A percentile compares a stretch with the other conserved stretches of the same genome.
Conservation (phyloP, 2,797 vertebrate species). For the Champsocephalus gunnari region DNA sequence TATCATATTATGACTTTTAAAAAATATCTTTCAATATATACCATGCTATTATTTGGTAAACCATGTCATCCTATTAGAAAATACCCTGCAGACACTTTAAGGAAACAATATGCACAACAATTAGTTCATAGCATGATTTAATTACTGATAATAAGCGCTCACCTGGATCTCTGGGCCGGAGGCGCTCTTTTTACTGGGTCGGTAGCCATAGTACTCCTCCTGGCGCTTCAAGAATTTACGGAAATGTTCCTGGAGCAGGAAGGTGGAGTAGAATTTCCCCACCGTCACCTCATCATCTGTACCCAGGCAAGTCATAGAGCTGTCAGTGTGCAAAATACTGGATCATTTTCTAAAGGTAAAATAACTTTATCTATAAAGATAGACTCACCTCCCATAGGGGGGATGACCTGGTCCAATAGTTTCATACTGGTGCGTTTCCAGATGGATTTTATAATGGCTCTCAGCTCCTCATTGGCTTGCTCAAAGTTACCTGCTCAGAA, state of each 20-base stretch:
- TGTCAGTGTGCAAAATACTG: conserved; percentile 7
- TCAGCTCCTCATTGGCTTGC: conserved; percentile 96
- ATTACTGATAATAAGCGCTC: background rate
- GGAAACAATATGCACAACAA: too few relatives aligned
- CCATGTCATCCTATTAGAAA: too few relatives aligned
- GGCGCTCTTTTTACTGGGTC: conserved; percentile 90
- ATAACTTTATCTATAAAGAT: background rate
- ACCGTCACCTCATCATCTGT: conserved; percentile 99
- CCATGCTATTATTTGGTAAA: too few relatives aligned
- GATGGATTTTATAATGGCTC: conserved; percentile 97
- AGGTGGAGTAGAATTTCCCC: conserved; percentile 98
- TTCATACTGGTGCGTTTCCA: conserved; percentile 99
- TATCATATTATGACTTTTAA: too few relatives aligned
- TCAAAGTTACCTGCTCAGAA: conserved; percentile 94
- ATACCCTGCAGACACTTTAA: too few relatives aligned
- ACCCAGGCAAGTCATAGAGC: conserved; percentile 38
- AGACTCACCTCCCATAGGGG: conserved; percentile 93
- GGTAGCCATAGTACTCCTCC: conserved; percentile 97
- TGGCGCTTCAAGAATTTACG: conserved; percentile 97
- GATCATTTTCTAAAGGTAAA: background rate
- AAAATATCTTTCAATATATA: too few relatives aligned
- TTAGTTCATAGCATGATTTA: too few relatives aligned
- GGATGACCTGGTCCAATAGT: conserved; percentile 97
- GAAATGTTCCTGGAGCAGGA: conserved; percentile 98
- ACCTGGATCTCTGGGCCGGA: conserved; percentile 87